Conservation (phyloP, 1,140 invertebrate genomes). For the Macrobrachium nipponense region DNA sequence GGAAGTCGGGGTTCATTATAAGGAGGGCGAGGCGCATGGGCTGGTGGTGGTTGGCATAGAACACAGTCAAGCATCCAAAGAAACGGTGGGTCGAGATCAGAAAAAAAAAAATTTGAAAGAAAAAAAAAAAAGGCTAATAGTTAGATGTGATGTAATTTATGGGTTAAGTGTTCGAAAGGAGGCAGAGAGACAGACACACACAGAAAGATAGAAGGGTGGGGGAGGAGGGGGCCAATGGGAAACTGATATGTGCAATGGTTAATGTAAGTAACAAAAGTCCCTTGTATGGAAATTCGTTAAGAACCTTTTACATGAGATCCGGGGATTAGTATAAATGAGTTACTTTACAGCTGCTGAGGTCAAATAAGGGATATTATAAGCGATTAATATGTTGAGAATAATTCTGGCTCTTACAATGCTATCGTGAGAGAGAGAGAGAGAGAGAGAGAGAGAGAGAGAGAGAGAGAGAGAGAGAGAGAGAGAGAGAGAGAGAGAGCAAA, state of each 20-base stretch:
- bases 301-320: no score
- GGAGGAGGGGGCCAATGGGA: conserved; percentile 22
- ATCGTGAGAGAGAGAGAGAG: not conserved
- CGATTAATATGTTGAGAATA: not conserved
- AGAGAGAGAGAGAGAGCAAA: not conserved
- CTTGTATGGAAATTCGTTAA: no score
- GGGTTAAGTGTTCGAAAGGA: not conserved
- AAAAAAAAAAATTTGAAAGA: no score
- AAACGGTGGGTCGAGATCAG: no score
- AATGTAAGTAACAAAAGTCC: no score
- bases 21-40: no score
- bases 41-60: no score
- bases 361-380: not conserved
- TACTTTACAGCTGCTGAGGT: no score
- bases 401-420: no score
- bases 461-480: not conserved
- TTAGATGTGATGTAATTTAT: conserved; percentile 4
- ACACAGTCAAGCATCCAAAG: no score
- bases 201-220: not conserved
- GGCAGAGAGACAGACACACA: no score
- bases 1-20: no score
- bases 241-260: conserved; percentile 13
- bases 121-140: not conserved
- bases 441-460: conserved; percentile 1
- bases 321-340: not conserved